Conservation (phyloP, 2,888 invertebrate species). For the Petrolisthes cinctipes region DNA sequence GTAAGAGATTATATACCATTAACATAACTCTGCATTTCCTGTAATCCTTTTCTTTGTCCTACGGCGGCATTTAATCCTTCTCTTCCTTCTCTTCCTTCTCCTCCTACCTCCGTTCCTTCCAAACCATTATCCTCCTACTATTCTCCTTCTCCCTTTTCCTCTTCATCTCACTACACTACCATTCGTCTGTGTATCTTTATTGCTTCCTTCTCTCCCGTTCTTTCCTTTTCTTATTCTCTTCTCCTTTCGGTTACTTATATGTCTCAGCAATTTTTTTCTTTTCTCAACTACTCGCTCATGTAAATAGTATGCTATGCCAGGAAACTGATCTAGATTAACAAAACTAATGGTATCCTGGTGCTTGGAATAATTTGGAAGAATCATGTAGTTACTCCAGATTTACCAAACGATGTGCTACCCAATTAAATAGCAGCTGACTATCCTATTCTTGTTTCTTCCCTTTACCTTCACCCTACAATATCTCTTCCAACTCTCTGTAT, state of each 20-base stretch:
- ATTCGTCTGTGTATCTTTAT: background rate
- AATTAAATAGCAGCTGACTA: background rate
- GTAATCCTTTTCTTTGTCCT: conserved; percentile 26
- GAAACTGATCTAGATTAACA: no score
- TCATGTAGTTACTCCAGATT: no score
- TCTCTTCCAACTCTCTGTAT: conserved; percentile 8
- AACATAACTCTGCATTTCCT: conserved; percentile 33
- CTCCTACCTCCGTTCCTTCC: background rate
- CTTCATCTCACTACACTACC: background rate
- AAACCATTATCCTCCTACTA: background rate
- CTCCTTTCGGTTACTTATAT: conserved; percentile 7
- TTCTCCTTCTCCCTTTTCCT: background rate
- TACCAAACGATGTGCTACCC: no score
- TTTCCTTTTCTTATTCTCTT: conserved; percentile 19
- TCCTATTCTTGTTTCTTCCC: conserved; percentile 1
- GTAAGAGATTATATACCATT: no score
- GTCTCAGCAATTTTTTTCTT: background rate
- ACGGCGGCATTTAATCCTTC: background rate
- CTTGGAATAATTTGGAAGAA: no score
- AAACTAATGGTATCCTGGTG: no score
- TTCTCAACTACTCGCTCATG: background rate
- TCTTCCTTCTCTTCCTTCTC: background rate
- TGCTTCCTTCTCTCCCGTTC: conserved; percentile 18
- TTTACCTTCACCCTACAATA: no score
- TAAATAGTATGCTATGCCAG: no score